A percentile compares a stretch with the other conserved stretches of the same genome.
phyloP scores from a whole-genome alignment of 2,797 vertebrate genomes.

The Notolepis coatsorum region DNA sequence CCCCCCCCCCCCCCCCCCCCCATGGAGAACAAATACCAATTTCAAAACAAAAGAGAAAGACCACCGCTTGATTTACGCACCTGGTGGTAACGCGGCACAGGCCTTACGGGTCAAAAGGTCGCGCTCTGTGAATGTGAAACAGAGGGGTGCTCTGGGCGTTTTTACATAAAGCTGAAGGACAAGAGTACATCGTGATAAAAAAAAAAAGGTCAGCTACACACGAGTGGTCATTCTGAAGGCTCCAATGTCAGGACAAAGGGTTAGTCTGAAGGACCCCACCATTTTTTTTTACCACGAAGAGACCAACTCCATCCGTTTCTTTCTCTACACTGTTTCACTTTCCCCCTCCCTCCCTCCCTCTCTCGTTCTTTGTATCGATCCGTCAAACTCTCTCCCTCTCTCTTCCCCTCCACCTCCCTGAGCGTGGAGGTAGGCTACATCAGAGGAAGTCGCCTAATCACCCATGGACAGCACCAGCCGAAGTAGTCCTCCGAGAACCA shows the following conservation, averaged over 20 bases:
- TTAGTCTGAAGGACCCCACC: conserved; percentile 9
- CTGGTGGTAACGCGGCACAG: not conserved
- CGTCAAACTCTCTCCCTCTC: not conserved
- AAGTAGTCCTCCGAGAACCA: conserved; percentile 67
- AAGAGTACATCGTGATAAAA: conserved; percentile 44
- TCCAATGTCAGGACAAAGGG: conserved; percentile 19
- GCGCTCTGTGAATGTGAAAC: conserved; percentile 23
- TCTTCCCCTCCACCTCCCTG: conserved; percentile 2
- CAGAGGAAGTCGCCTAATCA: conserved; percentile 57
- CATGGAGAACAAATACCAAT: conserved; percentile 64
- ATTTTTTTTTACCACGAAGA: not conserved
- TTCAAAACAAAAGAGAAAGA: conserved; percentile 51
- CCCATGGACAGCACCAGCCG: conserved; percentile 50
- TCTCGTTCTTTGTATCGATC: not conserved
- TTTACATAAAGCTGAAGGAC: conserved; percentile 39
- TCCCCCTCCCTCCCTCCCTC: conserved; percentile 1
- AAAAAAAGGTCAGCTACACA: conserved; percentile 50
- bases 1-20: conserved; percentile 35
- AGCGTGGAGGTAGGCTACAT: conserved; percentile 19
- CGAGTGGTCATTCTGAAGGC: conserved; percentile 29
- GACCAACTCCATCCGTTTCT: conserved; percentile 18
- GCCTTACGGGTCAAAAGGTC: conserved; percentile 33
- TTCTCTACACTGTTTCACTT: conserved; percentile 10
- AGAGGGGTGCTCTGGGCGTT: conserved; percentile 41
- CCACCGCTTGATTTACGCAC: conserved; percentile 47